Percentiles rank a stretch among this genome's conserved stretches.
Conservation (phyloP, 2,888 invertebrate species). For the Leptinotarsa peninsularis region DNA sequence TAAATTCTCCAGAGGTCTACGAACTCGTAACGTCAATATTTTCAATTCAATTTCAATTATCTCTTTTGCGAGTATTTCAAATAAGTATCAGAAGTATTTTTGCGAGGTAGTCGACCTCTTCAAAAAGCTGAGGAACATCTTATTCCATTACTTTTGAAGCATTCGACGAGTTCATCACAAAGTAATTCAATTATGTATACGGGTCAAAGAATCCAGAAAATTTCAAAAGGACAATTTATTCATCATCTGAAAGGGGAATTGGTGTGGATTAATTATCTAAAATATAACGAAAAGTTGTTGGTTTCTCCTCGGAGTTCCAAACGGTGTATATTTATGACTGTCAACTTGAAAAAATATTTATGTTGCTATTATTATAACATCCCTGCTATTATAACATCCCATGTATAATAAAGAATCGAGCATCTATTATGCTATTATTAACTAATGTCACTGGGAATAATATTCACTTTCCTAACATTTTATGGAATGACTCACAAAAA, state of each 20-base stretch:
- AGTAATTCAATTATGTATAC: neutral
- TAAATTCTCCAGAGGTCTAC: neutral
- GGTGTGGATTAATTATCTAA: neutral
- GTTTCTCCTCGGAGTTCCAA: too few species aligned
- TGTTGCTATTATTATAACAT: too few species aligned
- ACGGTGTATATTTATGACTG: too few species aligned
- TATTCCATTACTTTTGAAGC: neutral
- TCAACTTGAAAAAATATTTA: too few species aligned
- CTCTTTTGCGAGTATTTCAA: neutral
- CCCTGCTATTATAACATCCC: too few species aligned
- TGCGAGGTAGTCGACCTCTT: neutral
- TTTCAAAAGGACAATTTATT: neutral
- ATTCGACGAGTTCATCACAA: neutral
- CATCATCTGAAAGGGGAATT: neutral
- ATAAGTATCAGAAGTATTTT: neutral
- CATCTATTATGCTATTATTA: too few species aligned
- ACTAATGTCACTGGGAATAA: too few species aligned
- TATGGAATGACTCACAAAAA: too few species aligned
- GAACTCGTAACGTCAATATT: neutral
- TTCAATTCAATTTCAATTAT: neutral
- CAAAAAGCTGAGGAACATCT: neutral
- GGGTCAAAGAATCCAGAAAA: neutral
- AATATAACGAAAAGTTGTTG: too few species aligned
- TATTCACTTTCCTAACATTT: too few species aligned
- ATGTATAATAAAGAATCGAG: too few species aligned